A percentile compares a stretch with the other conserved stretches of the same genome.
These are phyloP conservation scores for Drosophila histrio DNA, from an alignment of 2,888 invertebrate species.

Conservation along the genomic window DNA sequence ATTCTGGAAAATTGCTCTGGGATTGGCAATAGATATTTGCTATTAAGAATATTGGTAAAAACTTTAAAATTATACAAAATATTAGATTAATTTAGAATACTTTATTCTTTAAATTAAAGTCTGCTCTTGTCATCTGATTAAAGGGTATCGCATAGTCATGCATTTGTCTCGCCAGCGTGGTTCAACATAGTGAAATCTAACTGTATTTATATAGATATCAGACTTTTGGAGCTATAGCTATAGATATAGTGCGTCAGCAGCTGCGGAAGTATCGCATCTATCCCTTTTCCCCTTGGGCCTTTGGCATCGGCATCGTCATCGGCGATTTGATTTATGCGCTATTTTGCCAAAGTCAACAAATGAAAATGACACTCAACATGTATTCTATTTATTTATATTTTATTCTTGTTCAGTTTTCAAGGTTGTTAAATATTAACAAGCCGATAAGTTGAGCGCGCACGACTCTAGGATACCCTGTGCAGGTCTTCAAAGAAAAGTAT, in stretches of 20 bases:
- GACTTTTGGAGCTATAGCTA: background rate
- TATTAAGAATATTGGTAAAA: too few species aligned
- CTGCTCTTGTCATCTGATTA: too few species aligned
- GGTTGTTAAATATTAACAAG: constrained; percentile 37
- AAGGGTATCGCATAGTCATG: background rate
- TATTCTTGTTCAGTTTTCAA: constrained; percentile 29
- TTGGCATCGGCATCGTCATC: constrained; percentile 21
- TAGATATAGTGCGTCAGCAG: constrained; percentile 61
- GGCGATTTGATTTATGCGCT: constrained; percentile 66
- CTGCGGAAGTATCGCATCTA: constrained; percentile 56
- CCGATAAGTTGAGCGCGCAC: too few species aligned
- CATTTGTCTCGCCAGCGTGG: background rate
- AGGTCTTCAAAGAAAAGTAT: too few species aligned
- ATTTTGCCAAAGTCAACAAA: constrained; percentile 74
- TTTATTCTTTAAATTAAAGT: background rate
- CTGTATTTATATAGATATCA: background rate
- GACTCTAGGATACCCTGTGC: too few species aligned
- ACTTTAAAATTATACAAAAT: too few species aligned
- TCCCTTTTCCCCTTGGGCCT: constrained; percentile 32
- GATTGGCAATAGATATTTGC: too few species aligned
- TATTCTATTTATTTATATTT: constrained; percentile 20
- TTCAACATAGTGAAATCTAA: background rate
- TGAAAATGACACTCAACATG: constrained; percentile 64
- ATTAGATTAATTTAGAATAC: too few species aligned
- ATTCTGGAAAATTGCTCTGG: too few species aligned